phyloP scores from a whole-genome alignment of 2,888 invertebrate species.

The Emmelina monodactyla region DNA sequence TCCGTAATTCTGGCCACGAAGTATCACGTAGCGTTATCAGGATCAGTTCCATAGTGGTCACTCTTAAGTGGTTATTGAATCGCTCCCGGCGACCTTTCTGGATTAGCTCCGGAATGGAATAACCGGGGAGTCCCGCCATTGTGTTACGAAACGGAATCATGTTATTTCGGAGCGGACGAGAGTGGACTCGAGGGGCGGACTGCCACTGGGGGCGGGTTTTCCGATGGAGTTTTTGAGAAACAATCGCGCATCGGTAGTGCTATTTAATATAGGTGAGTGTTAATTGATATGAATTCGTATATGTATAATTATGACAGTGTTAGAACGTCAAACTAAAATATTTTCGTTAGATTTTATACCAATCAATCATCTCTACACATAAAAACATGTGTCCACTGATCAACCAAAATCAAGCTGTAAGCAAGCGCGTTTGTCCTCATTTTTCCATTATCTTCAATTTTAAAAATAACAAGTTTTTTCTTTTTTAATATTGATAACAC shows the following conservation, averaged over 20 bases:
- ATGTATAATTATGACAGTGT: too few species aligned
- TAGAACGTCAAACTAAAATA: too few species aligned
- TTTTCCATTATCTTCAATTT: too few species aligned
- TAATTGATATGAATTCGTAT: too few species aligned
- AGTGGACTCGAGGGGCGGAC: slow-evolving; percentile 16
- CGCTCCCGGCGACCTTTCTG: slow-evolving; percentile 48
- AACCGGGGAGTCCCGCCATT: slow-evolving; percentile 32
- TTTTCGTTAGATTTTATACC: too few species aligned
- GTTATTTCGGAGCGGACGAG: slow-evolving; percentile 24
- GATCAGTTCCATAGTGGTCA: slow-evolving; percentile 35
- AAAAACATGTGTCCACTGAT: too few species aligned
- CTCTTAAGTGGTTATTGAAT: slow-evolving; percentile 57
- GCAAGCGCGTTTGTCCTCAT: too few species aligned
- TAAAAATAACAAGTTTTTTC: too few species aligned
- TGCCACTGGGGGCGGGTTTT: not conserved
- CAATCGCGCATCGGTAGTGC: not conserved
- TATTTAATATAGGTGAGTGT: too few species aligned
- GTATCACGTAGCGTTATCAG: slow-evolving; percentile 31
- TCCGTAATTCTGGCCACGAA: slow-evolving; percentile 3
- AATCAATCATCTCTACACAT: too few species aligned
- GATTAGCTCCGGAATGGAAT: slow-evolving; percentile 47
- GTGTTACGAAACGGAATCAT: slow-evolving; percentile 41
- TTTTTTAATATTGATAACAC: too few species aligned
- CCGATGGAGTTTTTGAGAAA: not conserved
- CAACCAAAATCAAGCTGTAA: too few species aligned